Conservation (phyloP, 2,113 vertebrate genomes). For the Ondatra zibethicus region DNA sequence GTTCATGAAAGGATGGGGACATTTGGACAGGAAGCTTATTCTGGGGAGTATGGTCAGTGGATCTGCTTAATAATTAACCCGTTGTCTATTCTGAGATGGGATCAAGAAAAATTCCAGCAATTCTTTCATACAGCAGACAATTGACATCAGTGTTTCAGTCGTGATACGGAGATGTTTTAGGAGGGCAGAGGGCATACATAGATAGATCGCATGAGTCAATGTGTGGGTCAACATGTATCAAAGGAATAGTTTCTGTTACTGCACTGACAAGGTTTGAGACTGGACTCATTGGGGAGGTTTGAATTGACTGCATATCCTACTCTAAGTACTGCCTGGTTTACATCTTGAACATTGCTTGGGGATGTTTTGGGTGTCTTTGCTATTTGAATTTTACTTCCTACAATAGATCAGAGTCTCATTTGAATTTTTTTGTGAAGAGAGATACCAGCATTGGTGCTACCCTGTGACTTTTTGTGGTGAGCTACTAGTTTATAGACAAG, state of each 20-base stretch:
- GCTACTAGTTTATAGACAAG: not conserved
- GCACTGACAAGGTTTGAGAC: not conserved
- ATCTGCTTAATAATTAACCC: not conserved
- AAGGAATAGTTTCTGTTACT: not conserved
- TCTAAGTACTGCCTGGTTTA: not conserved
- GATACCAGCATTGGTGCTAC: not conserved
- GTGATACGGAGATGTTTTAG: not conserved
- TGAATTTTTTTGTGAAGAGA: not conserved
- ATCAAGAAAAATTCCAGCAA: not conserved
- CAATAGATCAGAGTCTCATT: not conserved
- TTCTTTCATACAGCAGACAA: not conserved
- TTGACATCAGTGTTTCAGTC: not conserved
- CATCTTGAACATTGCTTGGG: not conserved
- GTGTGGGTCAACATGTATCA: too few species aligned
- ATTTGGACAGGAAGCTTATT: rapidly evolving
- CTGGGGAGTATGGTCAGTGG: not conserved
- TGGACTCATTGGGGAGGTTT: not conserved
- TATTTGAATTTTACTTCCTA: not conserved
- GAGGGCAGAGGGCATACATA: not conserved
- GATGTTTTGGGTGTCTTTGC: not conserved
- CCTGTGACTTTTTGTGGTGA: not conserved
- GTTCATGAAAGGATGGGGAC: not conserved
- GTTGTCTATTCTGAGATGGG: not conserved
- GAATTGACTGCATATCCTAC: not conserved
- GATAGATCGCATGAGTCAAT: not conserved